Percentiles rank a stretch among this genome's conserved stretches.
Evolutionary conservation across 1,140 invertebrate genomes (phyloP).

Genomic region (Bombus sylvicola): DNA sequence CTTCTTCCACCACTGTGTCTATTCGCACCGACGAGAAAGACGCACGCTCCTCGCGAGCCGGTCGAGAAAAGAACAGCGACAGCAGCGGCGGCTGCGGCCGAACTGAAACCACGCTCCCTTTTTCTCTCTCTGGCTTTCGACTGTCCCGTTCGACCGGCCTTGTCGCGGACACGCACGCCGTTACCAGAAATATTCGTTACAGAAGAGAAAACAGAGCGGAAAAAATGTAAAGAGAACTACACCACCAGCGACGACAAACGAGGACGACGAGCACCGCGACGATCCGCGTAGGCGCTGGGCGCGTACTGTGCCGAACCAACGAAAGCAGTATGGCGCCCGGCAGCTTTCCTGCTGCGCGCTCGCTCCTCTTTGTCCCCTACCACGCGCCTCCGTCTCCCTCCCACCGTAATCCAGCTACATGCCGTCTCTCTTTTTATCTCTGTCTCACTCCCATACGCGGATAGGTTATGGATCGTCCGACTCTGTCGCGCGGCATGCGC

Average conservation of each 20-base stretch:
- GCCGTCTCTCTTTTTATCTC: slow-evolving; percentile 2
- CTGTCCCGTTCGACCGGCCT: slow-evolving; percentile 1
- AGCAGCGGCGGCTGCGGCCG: slow-evolving; percentile 7
- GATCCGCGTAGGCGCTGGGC: slow-evolving; percentile 67
- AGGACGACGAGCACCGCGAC: slow-evolving; percentile 54
- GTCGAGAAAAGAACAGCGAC: slow-evolving; percentile 46
- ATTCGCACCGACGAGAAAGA: slow-evolving; percentile 36
- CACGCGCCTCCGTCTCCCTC: neutral
- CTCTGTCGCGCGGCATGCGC: neutral
- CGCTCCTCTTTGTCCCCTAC: slow-evolving; percentile 58
- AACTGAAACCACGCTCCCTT: slow-evolving; percentile 12
- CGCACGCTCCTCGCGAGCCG: slow-evolving; percentile 41
- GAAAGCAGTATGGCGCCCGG: slow-evolving; percentile 73
- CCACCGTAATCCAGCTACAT: neutral
- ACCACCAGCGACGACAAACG: slow-evolving; percentile 41
- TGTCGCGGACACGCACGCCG: slow-evolving; percentile 14
- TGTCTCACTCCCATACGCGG: neutral
- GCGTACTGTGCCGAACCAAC: slow-evolving; percentile 71
- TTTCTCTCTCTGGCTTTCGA: neutral
- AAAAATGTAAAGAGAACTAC: neutral
- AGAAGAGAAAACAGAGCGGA: neutral
- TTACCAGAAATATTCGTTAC: neutral
- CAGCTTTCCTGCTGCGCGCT: slow-evolving; percentile 63
- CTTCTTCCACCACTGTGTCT: slow-evolving; percentile 14
- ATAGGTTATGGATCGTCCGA: slow-evolving; percentile 3